These are phyloP conservation scores for Marisa cornuarietis DNA, from an alignment of 1,140 invertebrate genomes.

Conservation along the genomic window DNA sequence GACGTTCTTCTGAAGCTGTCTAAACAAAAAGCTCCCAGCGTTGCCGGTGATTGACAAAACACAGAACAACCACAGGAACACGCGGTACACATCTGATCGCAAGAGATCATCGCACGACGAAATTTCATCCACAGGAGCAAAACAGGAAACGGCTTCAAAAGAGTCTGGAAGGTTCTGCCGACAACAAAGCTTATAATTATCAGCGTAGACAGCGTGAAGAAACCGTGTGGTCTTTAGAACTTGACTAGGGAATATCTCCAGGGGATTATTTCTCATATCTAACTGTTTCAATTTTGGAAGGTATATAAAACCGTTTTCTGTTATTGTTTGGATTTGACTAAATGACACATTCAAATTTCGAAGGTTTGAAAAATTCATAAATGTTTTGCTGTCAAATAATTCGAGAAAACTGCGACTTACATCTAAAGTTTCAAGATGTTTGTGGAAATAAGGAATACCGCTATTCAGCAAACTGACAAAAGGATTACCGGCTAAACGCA, in stretches of 20 bases:
- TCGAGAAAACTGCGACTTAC: background rate
- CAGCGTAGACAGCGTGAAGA: constrained; percentile 27
- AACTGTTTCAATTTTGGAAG: background rate
- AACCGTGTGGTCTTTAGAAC: constrained; percentile 20
- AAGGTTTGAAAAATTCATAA: background rate
- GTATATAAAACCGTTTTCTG: background rate
- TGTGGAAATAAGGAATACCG: background rate
- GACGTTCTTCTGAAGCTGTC: constrained; percentile 14
- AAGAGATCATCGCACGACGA: constrained; percentile 45
- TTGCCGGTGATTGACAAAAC: constrained; percentile 39
- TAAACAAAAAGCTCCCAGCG: constrained; percentile 33
- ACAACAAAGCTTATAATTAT: constrained; percentile 44
- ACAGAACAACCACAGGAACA: constrained; percentile 46
- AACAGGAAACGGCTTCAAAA: constrained; percentile 33
- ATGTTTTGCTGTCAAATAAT: background rate
- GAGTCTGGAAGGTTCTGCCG: constrained; percentile 16
- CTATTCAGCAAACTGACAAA: background rate
- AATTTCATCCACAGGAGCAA: constrained; percentile 38
- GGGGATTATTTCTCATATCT: background rate
- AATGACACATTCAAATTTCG: background rate
- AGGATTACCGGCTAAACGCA: background rate
- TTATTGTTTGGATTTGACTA: background rate
- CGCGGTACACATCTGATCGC: constrained; percentile 31
- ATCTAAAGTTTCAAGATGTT: background rate
- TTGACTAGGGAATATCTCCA: background rate